Evolutionary conservation across 2,888 invertebrate genomes (phyloP).

Genomic region (Drosophila macrothrix): DNA sequence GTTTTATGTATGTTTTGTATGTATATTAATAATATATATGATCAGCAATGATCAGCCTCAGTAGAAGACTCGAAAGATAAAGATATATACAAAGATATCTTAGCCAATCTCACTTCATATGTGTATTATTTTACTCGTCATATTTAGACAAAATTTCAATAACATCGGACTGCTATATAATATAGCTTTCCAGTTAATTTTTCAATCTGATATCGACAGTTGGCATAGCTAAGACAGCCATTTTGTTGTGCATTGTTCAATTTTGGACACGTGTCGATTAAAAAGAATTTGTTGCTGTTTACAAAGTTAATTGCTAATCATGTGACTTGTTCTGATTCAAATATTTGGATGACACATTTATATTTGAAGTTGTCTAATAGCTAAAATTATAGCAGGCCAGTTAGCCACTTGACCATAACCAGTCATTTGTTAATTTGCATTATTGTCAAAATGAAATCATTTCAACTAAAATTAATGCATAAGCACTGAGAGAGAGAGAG

Average conservation of each 20-base stretch:
- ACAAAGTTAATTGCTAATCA: conserved; percentile 17
- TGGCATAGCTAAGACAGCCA: background rate
- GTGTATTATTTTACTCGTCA: no score
- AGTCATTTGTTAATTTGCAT: conserved; percentile 29
- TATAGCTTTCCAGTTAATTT: background rate
- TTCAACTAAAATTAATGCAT: background rate
- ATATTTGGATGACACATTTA: conserved; percentile 3
- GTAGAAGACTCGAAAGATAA: no score
- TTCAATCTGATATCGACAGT: background rate
- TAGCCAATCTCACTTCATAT: background rate
- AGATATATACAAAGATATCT: no score
- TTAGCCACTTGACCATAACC: conserved; percentile 26
- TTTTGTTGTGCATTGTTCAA: background rate
- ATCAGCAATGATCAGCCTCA: no score
- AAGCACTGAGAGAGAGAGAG: background rate
- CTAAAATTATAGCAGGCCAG: background rate
- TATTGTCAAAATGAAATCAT: conserved; percentile 6
- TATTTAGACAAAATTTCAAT: background rate
- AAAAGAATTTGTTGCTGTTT: background rate
- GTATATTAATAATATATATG: no score
- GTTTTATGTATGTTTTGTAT: no score
- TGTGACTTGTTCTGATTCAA: conserved; percentile 14
- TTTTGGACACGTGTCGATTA: conserved; percentile 20
- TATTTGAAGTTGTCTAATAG: background rate
- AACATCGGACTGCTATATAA: background rate